Base-by-base conservation (phyloP, 2,888 invertebrate genomes). In the Spilarctia lutea region DNA sequence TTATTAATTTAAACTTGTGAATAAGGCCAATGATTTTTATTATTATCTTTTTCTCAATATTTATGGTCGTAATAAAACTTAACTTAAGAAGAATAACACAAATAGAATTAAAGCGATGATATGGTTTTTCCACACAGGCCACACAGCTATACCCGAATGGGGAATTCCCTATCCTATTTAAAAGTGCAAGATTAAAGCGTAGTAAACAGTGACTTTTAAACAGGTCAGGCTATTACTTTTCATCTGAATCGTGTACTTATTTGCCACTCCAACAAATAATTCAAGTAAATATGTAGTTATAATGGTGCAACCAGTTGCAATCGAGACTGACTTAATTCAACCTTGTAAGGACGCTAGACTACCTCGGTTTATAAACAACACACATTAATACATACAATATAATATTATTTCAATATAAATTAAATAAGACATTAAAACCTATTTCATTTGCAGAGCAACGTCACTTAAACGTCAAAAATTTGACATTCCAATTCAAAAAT, bases 391-490 rank as follows among this genome's bases (percentile, higher is more conserved):
- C 63, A 63, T 7, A 48, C 20, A 48, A 67, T 11, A 45, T 45
- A 20, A n/a, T 1, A 60, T 20, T 24, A 72, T 35, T 27, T 68
- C 20, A 66, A 72, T 76, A 75, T 72, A 78, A 60, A 65, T 74
- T 60, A 66, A 16, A 71, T 75, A 72, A 75, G 68, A 80, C 73
- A 78, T 76, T 76, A 78, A 84, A 84, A 82, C 82, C 82, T 78
- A 79, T 74, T 79, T n/a, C 67, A 76, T 80, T 78, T 78, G 76
- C 73, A 79, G 75, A 80, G 78, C 76, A 81, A 85, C 74, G 81
- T 81, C 79, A 81, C 72, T 48, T 68, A 80, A 81, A 81, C 77
- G 74, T 81, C 80, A 85, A 84, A 85, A 70, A 82, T 75, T 76
- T 71, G 71, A 71, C 76, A 65, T 75, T 72, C 70, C 63, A 72